Conservation (phyloP, 2,113 vertebrate genomes). For the Trogon surrucura region DNA sequence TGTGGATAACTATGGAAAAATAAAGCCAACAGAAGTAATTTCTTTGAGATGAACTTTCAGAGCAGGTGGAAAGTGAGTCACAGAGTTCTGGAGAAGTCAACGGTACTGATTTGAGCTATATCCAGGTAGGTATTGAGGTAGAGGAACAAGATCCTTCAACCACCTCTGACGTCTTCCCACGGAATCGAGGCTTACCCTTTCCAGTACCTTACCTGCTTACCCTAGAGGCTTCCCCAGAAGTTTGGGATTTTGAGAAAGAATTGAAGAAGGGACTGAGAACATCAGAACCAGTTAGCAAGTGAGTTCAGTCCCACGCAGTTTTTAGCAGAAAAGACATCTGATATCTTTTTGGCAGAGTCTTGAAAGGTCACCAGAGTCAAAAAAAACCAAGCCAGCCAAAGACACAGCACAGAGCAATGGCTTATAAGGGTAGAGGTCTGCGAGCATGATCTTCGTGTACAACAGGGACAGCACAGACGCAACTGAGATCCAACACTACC, state of each 20-base stretch:
- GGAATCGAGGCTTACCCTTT: background rate
- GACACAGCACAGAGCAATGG: background rate
- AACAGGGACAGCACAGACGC: background rate
- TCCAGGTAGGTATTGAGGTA: background rate
- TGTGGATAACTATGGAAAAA: background rate
- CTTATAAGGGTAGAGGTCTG: background rate
- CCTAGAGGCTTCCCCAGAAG: background rate
- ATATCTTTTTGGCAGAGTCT: background rate
- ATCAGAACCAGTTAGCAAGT: background rate
- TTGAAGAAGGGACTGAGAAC: background rate
- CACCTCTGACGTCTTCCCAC: background rate
- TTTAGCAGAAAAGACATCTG: background rate
- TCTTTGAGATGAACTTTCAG: background rate
- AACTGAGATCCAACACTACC: background rate
- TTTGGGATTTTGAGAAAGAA: background rate
- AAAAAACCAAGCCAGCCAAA: background rate
- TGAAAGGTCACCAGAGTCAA: background rate
- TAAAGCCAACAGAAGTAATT: background rate
- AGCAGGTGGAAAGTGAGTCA: background rate
- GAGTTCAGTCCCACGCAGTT: background rate
- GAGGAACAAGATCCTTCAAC: background rate
- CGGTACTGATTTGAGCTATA: background rate
- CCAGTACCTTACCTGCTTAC: background rate
- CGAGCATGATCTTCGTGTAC: background rate
- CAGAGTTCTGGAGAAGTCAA: background rate